A percentile compares a stretch with the other conserved stretches of the same genome.
phyloP scores from a whole-genome alignment of 2,888 invertebrate species.

The Hydrotaea diabolus region DNA sequence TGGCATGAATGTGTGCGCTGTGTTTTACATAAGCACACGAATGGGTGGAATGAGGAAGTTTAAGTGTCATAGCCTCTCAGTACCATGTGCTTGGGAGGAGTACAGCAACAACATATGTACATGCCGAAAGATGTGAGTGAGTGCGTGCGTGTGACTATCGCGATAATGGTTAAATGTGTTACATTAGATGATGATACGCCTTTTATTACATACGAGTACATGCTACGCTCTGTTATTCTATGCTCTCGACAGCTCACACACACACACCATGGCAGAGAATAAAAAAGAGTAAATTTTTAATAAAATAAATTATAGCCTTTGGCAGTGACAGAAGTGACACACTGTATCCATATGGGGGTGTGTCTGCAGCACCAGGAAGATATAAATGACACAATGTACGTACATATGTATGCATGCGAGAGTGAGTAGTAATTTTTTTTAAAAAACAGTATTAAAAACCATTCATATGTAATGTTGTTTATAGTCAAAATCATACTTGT shows the following conservation, averaged over 20 bases:
- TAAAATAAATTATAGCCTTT: constrained; percentile 20
- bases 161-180: constrained; percentile 15
- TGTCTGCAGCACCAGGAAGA: not conserved
- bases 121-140: not conserved
- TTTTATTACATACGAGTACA: not conserved
- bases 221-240: not conserved
- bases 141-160: constrained; percentile 1
- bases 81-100: not conserved
- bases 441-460: not conserved
- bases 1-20: not conserved
- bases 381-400: not conserved
- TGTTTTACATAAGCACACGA: too few species aligned
- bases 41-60: not conserved
- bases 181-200: constrained; percentile 23
- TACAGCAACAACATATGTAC: not conserved
- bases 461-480: not conserved
- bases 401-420: not conserved
- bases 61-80: not conserved
- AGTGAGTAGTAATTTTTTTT: not conserved
- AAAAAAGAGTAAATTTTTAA: not conserved
- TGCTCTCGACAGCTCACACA: not conserved
- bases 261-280: not conserved
- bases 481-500: not conserved
- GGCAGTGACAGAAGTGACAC: not conserved
- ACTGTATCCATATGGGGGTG: not conserved